These are phyloP conservation scores for Ichneumoninae sp. DNA, from an alignment of 2,888 invertebrate species.

Conservation along the genomic window DNA sequence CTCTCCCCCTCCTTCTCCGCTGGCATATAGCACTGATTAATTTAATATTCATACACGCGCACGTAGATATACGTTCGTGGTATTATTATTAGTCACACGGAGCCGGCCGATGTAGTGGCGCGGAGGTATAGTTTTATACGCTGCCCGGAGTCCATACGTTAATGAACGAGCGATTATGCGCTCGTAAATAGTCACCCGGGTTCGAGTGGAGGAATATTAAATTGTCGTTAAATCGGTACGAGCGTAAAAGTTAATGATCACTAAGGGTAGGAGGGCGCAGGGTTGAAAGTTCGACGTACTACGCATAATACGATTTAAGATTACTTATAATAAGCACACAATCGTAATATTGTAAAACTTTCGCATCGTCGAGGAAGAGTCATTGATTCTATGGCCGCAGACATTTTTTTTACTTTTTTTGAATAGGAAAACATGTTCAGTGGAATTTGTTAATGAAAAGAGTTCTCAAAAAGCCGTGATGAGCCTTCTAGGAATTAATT, in stretches of 20 bases:
- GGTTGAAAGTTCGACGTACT: too few species aligned
- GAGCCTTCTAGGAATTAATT: too few species aligned
- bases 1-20: background rate
- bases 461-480: too few species aligned
- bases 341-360: background rate
- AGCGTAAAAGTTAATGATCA: background rate
- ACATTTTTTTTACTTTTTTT: background rate
- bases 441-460: too few species aligned
- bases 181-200: conserved; percentile 42
- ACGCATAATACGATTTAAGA: too few species aligned
- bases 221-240: conserved; percentile 51
- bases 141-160: conserved; percentile 23
- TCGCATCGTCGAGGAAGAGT: background rate
- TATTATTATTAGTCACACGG: conserved; percentile 21
- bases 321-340: background rate
- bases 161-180: conserved; percentile 59
- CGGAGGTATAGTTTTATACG: background rate
- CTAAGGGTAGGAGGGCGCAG: too few species aligned
- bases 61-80: conserved; percentile 1
- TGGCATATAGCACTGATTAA: conserved; percentile 19
- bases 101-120: conserved; percentile 1
- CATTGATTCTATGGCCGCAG: background rate
- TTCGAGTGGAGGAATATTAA: conserved; percentile 48
- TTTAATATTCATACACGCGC: conserved; percentile 49
- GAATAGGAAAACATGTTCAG: background rate